Evolutionary conservation across 2,888 invertebrate species (phyloP), one percentile per base, ranked within the genome.

Genomic region (Sphaerophoria taeniata): DNA sequence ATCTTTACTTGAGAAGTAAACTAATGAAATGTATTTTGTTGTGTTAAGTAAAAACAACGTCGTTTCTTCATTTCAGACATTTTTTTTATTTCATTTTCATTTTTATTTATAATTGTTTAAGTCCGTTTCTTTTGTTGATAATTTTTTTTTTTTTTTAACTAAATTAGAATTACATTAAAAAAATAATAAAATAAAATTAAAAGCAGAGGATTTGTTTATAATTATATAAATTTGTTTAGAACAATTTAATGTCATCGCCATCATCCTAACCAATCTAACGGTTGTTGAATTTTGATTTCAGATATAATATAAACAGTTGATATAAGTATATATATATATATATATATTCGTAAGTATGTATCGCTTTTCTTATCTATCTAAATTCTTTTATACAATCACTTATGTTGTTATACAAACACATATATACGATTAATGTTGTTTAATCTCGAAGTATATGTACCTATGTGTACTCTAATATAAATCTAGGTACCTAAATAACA

Each of bases 311-410:
- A 84, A 69, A 84, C 71, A 79, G 65, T 80, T 84, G 69, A 70
- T 73, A 78, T 70, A 78, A 14, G 16, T 61, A 47, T 51, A n/a
- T 67, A 43, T 36, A 39, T 43, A 9, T 43, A 43, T 43, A 43
- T 43, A 6, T 49, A 65, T 34, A 16, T 65, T 34, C 14, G 69
- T 67, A 65, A 51, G 11, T 45, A 49, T 51, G 9, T 11, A 6
- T 33, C 24, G 31, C 2, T 61, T 12, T 56, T 75, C 69, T 70
- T 80, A 72, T 33, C 58, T 69, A 71, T 58, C 79, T 85, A 85
- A 58, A 43, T 72, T 65, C 12, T 56, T 65, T 72, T 84, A 76
- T 81, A 85, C 81, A 85, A 85, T 81, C 70, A 78, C 70, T 69
- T 69, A 76, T 55, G 70, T 61, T 12, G 60, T 49, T 63, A 49